Evolutionary conservation across 2,797 vertebrate species (phyloP).

Genomic region (Echiichthys vipera): DNA sequence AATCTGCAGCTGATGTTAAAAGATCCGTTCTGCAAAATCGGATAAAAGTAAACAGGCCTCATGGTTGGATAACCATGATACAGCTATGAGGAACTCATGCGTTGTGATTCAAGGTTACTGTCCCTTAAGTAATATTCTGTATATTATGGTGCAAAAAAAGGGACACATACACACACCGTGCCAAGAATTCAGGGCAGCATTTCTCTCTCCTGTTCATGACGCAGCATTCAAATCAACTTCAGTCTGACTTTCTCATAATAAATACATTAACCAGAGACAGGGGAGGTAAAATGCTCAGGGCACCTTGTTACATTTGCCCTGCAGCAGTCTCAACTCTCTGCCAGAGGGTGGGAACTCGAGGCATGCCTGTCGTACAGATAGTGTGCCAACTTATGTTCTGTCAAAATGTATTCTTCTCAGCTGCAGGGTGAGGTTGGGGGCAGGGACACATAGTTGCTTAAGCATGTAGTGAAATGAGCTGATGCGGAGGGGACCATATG

Average conservation of each 20-base stretch:
- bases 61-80: background rate
- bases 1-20: background rate
- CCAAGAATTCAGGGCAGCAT: background rate
- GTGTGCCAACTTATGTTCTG: constrained; percentile 40
- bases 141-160: background rate
- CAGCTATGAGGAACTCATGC: background rate
- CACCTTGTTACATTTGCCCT: constrained; percentile 13
- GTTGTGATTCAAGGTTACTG: background rate
- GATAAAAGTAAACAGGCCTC: background rate
- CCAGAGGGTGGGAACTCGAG: constrained; percentile 20
- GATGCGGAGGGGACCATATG: constrained; percentile 77
- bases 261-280: background rate
- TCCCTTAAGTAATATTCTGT: background rate
- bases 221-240: background rate
- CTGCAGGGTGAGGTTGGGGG: constrained; percentile 47
- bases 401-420: constrained; percentile 54
- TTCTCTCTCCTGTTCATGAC: background rate
- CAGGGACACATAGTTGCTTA: constrained; percentile 61
- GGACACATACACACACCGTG: background rate
- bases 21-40: background rate
- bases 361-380: constrained; percentile 11
- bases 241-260: background rate
- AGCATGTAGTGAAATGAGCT: constrained; percentile 72
- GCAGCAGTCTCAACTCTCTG: constrained; percentile 3
- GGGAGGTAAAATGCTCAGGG: background rate